Base-by-base conservation (phyloP, 2,888 invertebrate genomes). In the Tetragnatha montana region DNA sequence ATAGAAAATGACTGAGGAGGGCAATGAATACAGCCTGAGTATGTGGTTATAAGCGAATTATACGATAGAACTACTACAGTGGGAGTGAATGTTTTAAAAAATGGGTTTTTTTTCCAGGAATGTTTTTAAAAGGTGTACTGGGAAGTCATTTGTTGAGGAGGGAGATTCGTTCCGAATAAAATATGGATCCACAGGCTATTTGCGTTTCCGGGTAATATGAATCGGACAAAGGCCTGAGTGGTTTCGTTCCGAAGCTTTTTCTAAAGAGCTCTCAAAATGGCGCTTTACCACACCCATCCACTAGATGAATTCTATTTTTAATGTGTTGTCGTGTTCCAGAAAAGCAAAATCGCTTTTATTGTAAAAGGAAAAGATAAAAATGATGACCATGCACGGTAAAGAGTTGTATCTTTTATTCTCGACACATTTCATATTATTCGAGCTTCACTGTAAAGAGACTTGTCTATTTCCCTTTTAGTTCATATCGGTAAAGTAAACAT, bases 181-280 rank as follows among this genome's bases (percentile, higher is more conserved):
- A 78, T 78, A 78, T 22, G 60, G 47, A 60, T 78, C 78, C 22
- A 7, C 60, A 22, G 21, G 22, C 60, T 21, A 14, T 19, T 21
- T 17, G 2, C 22, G 22, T 78, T 78, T 78, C 78, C 78, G 78
- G 78, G 78, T 78, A 78, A 60, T 51, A 60, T 22, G 60, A 60
- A 60, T 60, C 60, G 60, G 22, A 35, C 78, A 60, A 35, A 71
- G 60, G 75, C 10, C 22, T 60, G 71, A 60, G 22, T 19, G 21
- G 21, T 19, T 78, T 60, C 21, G 14, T 60, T 78, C 21, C 14
- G 47, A 60, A 21, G 21, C 21, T 21, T 60, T 60, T 60, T 78
- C 60, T 51, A 60, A 60, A 17, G 4, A 22, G 8, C 35, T 12
- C 78, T 19, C 8, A 6, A 21, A 78, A 50, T 51, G 51, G 12